Base-by-base conservation (phyloP, 2,113 vertebrate genomes). In the Bettongia penicillata region DNA sequence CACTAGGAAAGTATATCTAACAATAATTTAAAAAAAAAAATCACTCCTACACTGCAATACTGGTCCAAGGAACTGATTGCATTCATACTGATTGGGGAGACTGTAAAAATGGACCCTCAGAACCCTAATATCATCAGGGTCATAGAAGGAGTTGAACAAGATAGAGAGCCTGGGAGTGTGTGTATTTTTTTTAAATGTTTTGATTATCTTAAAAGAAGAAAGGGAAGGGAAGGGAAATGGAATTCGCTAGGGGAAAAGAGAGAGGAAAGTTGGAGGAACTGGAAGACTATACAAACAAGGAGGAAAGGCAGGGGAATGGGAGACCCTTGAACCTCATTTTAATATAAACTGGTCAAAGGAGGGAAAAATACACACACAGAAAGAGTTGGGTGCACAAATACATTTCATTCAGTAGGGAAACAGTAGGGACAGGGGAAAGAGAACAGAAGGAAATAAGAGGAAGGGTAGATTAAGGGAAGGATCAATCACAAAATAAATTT, bases 1-100 rank as follows among this genome's bases (percentile, higher is more conserved):
- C 97, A 93, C 37, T 31, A 61, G 90, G 84, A 77, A 94, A 95
- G 50, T 6, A 77, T 84, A 90, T 94, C 93, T 96, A 96, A 98
- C n/a, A 84, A 43, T 43, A 22, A 48, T 48, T 48, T 48, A 2
- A 77, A 77, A 84, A 77, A n/a, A 43, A n/a, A 77, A 77, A 19
- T 19, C 31, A 77, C 68, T n/a, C 16, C 68, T 43, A 23, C 5
- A 22, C 16, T 16, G 3, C 6, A 84, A 19, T 43, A 43, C n/a
- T 43, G 68, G n/a, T n/a, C n/a, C 23, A 7, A 43, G 37, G 7
- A 6, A 84, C 68, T 23, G 4, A 43, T 84, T 43, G 1, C 19
- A 43, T 43, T 84, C n/a, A 43, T 43, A 43, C n/a, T 43, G 43
- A 84, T 43, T n/a, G n/a, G 68, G 68, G n/a, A 84, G 19, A 84